These are phyloP conservation scores for Sialis lutaria DNA, from an alignment of 2,888 invertebrate genomes.

Conservation along the genomic window DNA sequence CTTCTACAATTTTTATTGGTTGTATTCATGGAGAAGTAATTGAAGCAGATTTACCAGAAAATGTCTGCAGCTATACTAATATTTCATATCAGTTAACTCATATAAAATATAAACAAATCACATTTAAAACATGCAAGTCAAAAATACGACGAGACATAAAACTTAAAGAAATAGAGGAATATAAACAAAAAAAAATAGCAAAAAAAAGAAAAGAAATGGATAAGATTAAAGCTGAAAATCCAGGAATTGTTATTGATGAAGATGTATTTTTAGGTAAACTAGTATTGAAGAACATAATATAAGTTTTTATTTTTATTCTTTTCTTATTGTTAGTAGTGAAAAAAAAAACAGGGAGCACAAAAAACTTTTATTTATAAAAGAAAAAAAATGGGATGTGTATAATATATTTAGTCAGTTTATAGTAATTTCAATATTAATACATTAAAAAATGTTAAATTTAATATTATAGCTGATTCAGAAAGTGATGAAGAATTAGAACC, in stretches of 20 bases:
- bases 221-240: slow-evolving; percentile 33
- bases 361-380: background rate
- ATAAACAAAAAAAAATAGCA: slow-evolving; percentile 31
- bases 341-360: background rate
- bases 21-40: slow-evolving; percentile 35
- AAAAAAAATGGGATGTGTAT: background rate
- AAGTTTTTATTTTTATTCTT: too few relatives aligned
- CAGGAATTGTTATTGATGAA: slow-evolving; percentile 39
- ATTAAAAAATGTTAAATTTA: background rate
- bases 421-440: background rate
- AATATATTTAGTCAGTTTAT: background rate
- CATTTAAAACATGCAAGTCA: slow-evolving; percentile 41
- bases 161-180: slow-evolving; percentile 31
- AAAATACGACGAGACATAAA: slow-evolving; percentile 38
- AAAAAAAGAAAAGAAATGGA: slow-evolving; percentile 39
- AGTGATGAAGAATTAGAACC: slow-evolving; percentile 33
- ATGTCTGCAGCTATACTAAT: slow-evolving; percentile 25
- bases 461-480: slow-evolving; percentile 32
- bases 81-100: slow-evolving; percentile 26
- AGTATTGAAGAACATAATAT: too few relatives aligned
- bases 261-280: slow-evolving; percentile 42
- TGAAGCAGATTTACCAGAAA: slow-evolving; percentile 29
- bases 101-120: slow-evolving; percentile 21
- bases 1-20: slow-evolving; percentile 30
- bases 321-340: too few relatives aligned